phyloP scores from a whole-genome alignment of 1,140 invertebrate species.

The Micrasema longulum region DNA sequence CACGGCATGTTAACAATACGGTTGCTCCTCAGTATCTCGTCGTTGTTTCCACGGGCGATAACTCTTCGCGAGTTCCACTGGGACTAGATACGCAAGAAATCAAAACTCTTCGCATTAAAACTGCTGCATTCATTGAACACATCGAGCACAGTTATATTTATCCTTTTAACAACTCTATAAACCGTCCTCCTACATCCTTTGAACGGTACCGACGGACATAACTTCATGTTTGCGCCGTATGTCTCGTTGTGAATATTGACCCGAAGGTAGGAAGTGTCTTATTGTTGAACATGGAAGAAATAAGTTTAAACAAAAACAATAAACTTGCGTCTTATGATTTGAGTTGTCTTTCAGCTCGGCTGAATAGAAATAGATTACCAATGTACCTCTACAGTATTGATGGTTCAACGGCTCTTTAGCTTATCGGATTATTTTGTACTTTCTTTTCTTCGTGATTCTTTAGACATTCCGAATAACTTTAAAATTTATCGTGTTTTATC shows the following conservation, averaged over 20 bases:
- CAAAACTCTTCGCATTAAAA: constrained; percentile 22
- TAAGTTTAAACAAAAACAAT: constrained; percentile 20
- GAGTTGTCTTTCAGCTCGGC: neutral
- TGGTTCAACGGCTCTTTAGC: neutral
- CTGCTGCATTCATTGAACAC: constrained; percentile 16
- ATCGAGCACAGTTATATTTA: constrained; percentile 27
- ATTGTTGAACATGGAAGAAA: constrained; percentile 17
- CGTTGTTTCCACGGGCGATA: neutral
- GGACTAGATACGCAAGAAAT: constrained; percentile 5
- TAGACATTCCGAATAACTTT: too few relatives aligned
- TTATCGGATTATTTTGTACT: constrained; percentile 5
- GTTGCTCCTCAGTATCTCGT: neutral
- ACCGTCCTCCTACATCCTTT: constrained; percentile 17
- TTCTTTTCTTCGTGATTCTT: neutral
- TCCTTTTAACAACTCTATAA: constrained; percentile 33
- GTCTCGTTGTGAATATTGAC: constrained; percentile 5
- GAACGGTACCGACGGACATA: constrained; percentile 14
- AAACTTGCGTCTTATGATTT: constrained; percentile 7
- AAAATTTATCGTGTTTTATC: too few relatives aligned
- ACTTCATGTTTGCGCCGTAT: constrained; percentile 1
- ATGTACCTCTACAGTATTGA: constrained; percentile 6
- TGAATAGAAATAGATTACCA: constrained; percentile 14
- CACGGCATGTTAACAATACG: too few relatives aligned
- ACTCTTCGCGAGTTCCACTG: neutral
- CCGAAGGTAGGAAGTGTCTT: constrained; percentile 21